These are phyloP conservation scores for Mus spicilegus DNA, from an alignment of 2,113 vertebrate genomes.

Conservation along the genomic window DNA sequence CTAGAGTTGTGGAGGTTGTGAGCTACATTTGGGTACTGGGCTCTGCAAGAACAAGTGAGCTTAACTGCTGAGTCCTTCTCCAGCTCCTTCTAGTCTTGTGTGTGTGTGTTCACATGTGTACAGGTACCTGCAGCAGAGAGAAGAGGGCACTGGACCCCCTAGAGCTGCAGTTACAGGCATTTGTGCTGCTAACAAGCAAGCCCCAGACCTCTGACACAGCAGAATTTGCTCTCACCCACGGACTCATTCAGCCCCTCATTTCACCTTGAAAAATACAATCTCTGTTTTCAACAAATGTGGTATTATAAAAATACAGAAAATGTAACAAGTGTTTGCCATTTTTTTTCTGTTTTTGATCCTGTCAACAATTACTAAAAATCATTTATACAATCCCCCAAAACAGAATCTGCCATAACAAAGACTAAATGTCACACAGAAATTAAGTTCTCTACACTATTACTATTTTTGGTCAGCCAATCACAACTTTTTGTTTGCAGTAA, in stretches of 20 bases:
- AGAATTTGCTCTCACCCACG: not conserved
- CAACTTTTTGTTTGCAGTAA: slow-evolving; percentile 21
- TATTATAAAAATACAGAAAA: slow-evolving; percentile 29
- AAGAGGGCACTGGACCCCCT: not conserved
- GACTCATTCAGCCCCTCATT: not conserved
- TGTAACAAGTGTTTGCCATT: not conserved
- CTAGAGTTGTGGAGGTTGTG: not conserved
- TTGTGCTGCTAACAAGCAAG: not conserved
- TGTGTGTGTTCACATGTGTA: not conserved
- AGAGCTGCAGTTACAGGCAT: not conserved
- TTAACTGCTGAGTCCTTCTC: not conserved
- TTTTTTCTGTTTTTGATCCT: slow-evolving; percentile 16
- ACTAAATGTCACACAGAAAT: slow-evolving; percentile 26
- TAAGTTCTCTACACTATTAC: slow-evolving; percentile 26
- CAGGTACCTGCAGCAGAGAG: not conserved
- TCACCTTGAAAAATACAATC: slow-evolving; percentile 49
- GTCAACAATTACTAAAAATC: slow-evolving; percentile 34
- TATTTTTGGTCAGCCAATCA: slow-evolving; percentile 57
- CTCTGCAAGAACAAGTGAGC: not conserved
- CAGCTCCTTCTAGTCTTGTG: not conserved
- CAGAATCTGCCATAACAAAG: slow-evolving; percentile 32
- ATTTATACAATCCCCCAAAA: slow-evolving; percentile 35
- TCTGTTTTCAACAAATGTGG: slow-evolving; percentile 44
- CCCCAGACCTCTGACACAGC: not conserved
- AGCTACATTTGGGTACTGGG: not conserved